Percentiles rank a stretch among this genome's conserved stretches.
Conservation (phyloP, 2,888 invertebrate species). For the Melangyna quadrimaculata region DNA sequence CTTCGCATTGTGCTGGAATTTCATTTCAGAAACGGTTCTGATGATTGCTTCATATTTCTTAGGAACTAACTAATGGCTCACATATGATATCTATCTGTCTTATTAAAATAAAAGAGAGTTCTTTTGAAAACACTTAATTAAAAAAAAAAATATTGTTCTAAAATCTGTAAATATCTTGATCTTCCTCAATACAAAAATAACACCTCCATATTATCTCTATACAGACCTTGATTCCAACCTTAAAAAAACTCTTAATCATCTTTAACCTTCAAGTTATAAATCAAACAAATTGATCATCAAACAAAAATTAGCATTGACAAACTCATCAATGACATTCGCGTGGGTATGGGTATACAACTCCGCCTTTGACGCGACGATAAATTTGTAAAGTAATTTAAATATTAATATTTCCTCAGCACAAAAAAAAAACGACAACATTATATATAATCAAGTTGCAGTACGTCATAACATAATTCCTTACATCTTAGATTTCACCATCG, state of each 20-base stretch:
- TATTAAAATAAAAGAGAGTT: too few species aligned
- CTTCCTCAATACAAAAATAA: not conserved
- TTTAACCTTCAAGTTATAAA: not conserved
- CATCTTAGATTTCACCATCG: slow-evolving; percentile 4
- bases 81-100: too few species aligned
- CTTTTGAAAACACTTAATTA: too few species aligned
- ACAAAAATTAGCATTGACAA: not conserved
- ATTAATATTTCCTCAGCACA: not conserved
- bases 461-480: slow-evolving; percentile 22
- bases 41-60: too few species aligned
- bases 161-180: too few species aligned
- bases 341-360: too few species aligned
- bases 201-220: not conserved
- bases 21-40: too few species aligned
- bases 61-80: too few species aligned
- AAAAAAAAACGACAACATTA: not conserved
- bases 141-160: too few species aligned
- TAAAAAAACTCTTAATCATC: not conserved
- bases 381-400: slow-evolving; percentile 10
- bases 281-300: slow-evolving; percentile 5
- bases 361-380: not conserved
- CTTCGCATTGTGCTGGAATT: too few species aligned
- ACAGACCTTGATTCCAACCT: not conserved
- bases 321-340: slow-evolving; percentile 9
- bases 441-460: slow-evolving; percentile 18